Evolutionary conservation across 2,888 invertebrate genomes (phyloP).

Genomic region (Nycteola revayana): DNA sequence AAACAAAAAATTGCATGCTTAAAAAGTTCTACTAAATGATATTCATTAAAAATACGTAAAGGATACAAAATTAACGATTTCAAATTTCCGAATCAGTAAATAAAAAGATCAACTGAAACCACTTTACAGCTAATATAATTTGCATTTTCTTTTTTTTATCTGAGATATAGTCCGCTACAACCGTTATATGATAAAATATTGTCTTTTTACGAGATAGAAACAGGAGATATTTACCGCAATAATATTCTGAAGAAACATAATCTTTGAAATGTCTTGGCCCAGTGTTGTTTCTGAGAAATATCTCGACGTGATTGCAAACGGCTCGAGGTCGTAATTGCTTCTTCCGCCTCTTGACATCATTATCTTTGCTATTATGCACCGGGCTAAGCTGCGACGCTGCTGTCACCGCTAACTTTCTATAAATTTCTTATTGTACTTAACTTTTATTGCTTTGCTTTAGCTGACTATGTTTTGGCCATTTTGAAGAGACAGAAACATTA

Average conservation of each 20-base stretch:
- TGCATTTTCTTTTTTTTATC: too few relatives aligned
- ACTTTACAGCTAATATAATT: too few relatives aligned
- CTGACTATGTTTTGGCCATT: too few relatives aligned
- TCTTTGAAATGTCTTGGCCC: constrained; percentile 46
- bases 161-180: constrained; percentile 30
- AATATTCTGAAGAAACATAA: constrained; percentile 53
- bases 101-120: too few relatives aligned
- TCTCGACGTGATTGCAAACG: constrained; percentile 58
- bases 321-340: constrained; percentile 68
- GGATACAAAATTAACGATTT: too few relatives aligned
- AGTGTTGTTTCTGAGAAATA: constrained; percentile 52
- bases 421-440: constrained; percentile 41
- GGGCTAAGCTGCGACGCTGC: constrained; percentile 49
- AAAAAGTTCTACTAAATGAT: too few relatives aligned
- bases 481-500: too few relatives aligned
- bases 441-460: too few relatives aligned
- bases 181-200: constrained; percentile 27
- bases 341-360: constrained; percentile 73
- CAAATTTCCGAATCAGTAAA: too few relatives aligned
- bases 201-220: constrained; percentile 26
- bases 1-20: too few relatives aligned
- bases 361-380: constrained; percentile 72
- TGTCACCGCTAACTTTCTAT: constrained; percentile 40
- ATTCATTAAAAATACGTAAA: too few relatives aligned
- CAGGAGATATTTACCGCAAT: constrained; percentile 42